These are phyloP conservation scores for Acronicta leporina DNA, from an alignment of 2,888 invertebrate genomes.

Conservation along the genomic window DNA sequence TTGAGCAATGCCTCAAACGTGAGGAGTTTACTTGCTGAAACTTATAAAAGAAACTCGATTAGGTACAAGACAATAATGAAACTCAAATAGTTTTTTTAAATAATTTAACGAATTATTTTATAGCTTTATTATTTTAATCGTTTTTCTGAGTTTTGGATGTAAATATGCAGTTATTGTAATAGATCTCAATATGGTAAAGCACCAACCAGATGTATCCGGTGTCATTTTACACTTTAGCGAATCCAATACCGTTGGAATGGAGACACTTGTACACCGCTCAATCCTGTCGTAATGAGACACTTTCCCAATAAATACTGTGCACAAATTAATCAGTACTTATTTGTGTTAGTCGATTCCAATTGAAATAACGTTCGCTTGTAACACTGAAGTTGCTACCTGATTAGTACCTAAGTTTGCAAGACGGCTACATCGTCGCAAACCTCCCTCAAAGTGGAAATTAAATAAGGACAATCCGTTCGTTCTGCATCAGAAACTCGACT, in stretches of 20 bases:
- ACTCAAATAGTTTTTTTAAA: background rate
- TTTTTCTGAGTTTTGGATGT: background rate
- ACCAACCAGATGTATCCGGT: slow-evolving; percentile 14
- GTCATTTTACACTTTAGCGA: slow-evolving; percentile 20
- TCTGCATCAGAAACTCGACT: slow-evolving; percentile 72
- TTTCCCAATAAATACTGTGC: slow-evolving; percentile 48
- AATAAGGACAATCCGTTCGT: slow-evolving; percentile 80
- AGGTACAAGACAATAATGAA: background rate
- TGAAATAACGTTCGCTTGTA: slow-evolving; percentile 53
- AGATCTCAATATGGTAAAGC: slow-evolving; percentile 12
- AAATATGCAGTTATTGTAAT: background rate
- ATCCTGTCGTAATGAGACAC: slow-evolving; percentile 44
- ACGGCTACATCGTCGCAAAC: slow-evolving; percentile 59
- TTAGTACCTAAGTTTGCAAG: slow-evolving; percentile 64
- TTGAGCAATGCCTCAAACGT: slow-evolving; percentile 30
- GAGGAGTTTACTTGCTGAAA: slow-evolving; percentile 32
- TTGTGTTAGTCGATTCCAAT: slow-evolving; percentile 43
- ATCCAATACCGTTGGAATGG: slow-evolving; percentile 19
- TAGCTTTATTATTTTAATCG: no score
- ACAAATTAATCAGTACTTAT: slow-evolving; percentile 47
- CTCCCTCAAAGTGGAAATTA: slow-evolving; percentile 73
- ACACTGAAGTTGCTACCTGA: slow-evolving; percentile 66
- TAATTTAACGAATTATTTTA: no score
- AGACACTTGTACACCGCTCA: slow-evolving; percentile 26
- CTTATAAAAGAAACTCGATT: slow-evolving; percentile 22